These are phyloP conservation scores for Drosophila varians DNA, from an alignment of 1,140 invertebrate species.

Conservation along the genomic window DNA sequence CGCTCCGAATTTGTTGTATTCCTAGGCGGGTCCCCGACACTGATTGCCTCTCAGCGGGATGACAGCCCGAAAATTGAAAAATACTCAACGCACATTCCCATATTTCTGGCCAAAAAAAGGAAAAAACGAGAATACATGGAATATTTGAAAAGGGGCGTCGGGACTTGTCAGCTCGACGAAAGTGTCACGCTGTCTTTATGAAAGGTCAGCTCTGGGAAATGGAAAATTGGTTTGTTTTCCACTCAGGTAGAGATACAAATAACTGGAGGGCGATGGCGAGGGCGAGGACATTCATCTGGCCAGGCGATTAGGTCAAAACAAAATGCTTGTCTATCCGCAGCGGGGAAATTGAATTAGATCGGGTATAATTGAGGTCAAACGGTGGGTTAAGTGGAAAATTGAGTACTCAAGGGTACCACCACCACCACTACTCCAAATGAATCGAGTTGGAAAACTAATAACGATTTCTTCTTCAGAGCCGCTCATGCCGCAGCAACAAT, in stretches of 20 bases:
- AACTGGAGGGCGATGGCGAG: background rate
- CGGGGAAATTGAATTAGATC: conserved; percentile 64
- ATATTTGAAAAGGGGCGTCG: conserved; percentile 27
- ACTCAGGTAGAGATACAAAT: conserved; percentile 64
- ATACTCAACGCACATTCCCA: conserved; percentile 6
- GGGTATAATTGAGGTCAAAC: conserved; percentile 74
- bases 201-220: conserved; percentile 36
- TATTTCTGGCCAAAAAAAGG: background rate
- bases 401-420: conserved; percentile 9
- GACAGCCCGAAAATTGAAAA: conserved; percentile 58
- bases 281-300: conserved; percentile 22
- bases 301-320: conserved; percentile 68
- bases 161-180: conserved; percentile 37
- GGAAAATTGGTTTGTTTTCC: conserved; percentile 41
- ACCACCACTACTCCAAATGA: too few species aligned
- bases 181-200: conserved; percentile 68
- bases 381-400: conserved; percentile 45
- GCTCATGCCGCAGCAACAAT: conserved; percentile 55
- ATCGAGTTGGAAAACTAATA: conserved; percentile 20
- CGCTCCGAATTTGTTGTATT: conserved; percentile 21
- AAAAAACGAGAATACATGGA: conserved; percentile 1
- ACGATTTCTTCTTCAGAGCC: conserved; percentile 7
- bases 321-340: conserved; percentile 7
- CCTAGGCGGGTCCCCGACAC: conserved; percentile 57
- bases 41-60: conserved; percentile 66